A percentile compares a stretch with the other conserved stretches of the same genome.
Conservation (phyloP, 92 coral and sea anemone species). For the Epizoanthus illoricatus region DNA sequence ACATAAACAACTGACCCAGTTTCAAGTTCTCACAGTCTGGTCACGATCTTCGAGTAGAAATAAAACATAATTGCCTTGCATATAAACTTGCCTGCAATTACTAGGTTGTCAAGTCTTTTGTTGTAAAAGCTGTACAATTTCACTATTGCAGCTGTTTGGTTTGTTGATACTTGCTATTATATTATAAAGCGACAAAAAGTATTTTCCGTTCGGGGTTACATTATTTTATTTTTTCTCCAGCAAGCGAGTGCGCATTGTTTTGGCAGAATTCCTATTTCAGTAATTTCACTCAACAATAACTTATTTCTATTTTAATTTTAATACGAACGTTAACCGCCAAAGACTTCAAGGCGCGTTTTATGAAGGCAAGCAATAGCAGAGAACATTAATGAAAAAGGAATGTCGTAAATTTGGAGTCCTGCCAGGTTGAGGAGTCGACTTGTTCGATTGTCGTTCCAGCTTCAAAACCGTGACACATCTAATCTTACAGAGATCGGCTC, state of each 20-base stretch:
- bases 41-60: background rate
- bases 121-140: constrained; percentile 23
- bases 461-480: constrained; percentile 15
- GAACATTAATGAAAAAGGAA: constrained; percentile 18
- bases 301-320: no score
- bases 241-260: no score
- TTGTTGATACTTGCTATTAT: constrained; percentile 1
- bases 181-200: constrained; percentile 10
- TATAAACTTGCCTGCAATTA: constrained; percentile 17
- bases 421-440: background rate
- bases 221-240: background rate
- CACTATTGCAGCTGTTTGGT: constrained; percentile 25
- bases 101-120: constrained; percentile 21
- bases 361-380: background rate
- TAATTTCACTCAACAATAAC: no score
- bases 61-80: background rate
- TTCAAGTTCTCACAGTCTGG: background rate
- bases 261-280: no score
- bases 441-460: background rate
- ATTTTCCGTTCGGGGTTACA: background rate
- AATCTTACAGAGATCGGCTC: constrained; percentile 12
- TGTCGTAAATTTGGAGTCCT: constrained; percentile 14
- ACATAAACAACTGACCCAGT: background rate
- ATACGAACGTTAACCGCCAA: no score
- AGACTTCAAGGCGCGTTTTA: no score